Evolutionary conservation across 1,140 invertebrate genomes (phyloP), one percentile per base, ranked within the genome.

Genomic region (Drosophila rhopaloa): DNA sequence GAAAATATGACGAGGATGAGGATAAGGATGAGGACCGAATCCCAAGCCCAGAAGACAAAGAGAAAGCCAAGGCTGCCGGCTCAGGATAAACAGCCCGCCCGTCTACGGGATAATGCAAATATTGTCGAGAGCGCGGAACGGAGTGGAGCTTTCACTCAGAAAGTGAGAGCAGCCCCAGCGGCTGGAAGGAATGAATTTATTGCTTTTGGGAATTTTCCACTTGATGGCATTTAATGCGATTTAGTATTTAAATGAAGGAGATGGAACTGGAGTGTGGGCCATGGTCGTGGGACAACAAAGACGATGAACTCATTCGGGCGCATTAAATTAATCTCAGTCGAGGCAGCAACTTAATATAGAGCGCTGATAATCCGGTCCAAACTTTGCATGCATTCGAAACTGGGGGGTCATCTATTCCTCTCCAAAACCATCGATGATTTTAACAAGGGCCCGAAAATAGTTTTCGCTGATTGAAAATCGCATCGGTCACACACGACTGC

Each of bases 221-320:
- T 89, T 89, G 81, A 89, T 84, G 85, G 85, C 85, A 90, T 90
- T 90, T 89, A 90, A 90, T 89, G 78, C 85, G 85, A 90, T 90
- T 90, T 89, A 79, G 85, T 90, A 89, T 90, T 89, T 89, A 89
- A 89, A 89, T 89, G 84, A 89, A 89, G 80, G 76, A 57, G 43
- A 55, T 55, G 38, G 47, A 46, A 38, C 40, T 43, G 57, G 41
- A 50, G 37, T 16, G 16, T 44, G 59, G 62, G 24, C 48, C 54
- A 47, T 41, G 66, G 40, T 46, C 47, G 50, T 55, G 66, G 66
- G 62, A 88, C 82, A 88, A 86, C 82, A 86, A 86, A 82, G 83
- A 86, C 76, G 83, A 88, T 86, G 83, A 88, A 86, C 62, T 76
- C 77, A 89, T 83, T 81, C 67, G 55, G 73, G 84, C 84, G 84